phyloP scores from a whole-genome alignment of 2,888 invertebrate genomes.

The Drosophila acutilabella region DNA sequence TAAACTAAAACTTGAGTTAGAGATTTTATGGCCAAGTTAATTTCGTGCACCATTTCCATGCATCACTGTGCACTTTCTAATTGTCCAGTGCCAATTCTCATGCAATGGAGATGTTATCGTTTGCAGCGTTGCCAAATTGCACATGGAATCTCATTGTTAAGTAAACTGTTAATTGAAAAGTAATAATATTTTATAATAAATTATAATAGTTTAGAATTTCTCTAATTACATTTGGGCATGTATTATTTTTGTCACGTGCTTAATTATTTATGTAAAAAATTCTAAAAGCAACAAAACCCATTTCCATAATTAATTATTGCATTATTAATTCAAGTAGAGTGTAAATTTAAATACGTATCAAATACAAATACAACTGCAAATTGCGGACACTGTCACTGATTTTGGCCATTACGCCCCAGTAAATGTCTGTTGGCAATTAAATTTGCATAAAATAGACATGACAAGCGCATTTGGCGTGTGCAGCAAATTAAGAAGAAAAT shows the following conservation, averaged over 20 bases:
- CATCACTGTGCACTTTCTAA: slow-evolving; percentile 44
- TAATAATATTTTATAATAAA: neutral
- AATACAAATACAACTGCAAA: slow-evolving; percentile 6
- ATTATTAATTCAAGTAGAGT: slow-evolving; percentile 35
- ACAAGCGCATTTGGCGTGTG: slow-evolving; percentile 47
- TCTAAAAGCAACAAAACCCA: slow-evolving; percentile 22
- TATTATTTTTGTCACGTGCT: slow-evolving; percentile 24
- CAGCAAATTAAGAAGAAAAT: slow-evolving; percentile 21
- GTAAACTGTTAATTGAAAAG: slow-evolving; percentile 1
- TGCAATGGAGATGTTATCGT: slow-evolving; percentile 1
- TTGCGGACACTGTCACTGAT: slow-evolving; percentile 5
- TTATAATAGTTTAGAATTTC: neutral
- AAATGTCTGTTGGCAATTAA: slow-evolving; percentile 65
- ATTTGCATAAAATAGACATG: slow-evolving; percentile 68
- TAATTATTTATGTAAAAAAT: slow-evolving; percentile 30
- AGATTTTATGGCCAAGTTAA: slow-evolving; percentile 1
- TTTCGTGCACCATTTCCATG: slow-evolving; percentile 36
- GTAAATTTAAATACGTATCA: neutral
- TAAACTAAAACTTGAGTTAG: too few species aligned
- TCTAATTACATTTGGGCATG: neutral
- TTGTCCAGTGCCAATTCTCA: slow-evolving; percentile 19
- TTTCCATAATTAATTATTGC: slow-evolving; percentile 34
- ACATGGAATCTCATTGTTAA: neutral
- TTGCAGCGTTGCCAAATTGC: slow-evolving; percentile 39
- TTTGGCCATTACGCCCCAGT: slow-evolving; percentile 24